Percentiles rank a stretch among this genome's conserved stretches.
phyloP scores from a whole-genome alignment of 2,113 vertebrate species.

The Forbesichthys agassizii region DNA sequence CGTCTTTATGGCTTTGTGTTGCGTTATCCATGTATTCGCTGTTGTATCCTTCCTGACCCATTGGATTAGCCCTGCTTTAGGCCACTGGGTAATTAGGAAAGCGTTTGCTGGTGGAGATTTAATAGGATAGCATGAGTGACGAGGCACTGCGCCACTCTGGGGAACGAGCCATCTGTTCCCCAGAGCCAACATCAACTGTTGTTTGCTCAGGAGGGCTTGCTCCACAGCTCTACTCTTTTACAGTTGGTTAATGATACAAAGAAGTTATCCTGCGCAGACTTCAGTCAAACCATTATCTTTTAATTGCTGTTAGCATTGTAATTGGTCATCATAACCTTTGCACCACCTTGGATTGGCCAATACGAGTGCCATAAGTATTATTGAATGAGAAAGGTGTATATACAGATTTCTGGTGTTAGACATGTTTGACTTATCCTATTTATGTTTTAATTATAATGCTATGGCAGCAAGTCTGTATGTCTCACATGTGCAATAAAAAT shows the following conservation, averaged over 20 bases:
- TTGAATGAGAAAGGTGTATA: too few species aligned
- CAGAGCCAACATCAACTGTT: constrained; percentile 51
- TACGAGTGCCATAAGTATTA: too few species aligned
- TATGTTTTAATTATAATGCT: too few species aligned
- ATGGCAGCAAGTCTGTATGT: too few species aligned
- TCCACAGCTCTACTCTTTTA: background rate
- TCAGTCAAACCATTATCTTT: too few species aligned
- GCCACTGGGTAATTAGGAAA: constrained; percentile 66
- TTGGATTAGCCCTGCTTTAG: constrained; percentile 64
- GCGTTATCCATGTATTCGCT: background rate
- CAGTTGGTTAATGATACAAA: background rate
- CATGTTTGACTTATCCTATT: too few species aligned
- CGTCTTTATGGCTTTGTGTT: background rate
- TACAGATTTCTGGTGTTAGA: too few species aligned
- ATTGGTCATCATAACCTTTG: too few species aligned
- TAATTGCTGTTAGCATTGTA: too few species aligned
- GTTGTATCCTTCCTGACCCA: constrained; percentile 26
- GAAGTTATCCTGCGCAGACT: too few species aligned
- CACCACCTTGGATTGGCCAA: too few species aligned
- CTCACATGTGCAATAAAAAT: too few species aligned
- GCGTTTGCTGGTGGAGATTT: constrained; percentile 71
- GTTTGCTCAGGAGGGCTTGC: constrained; percentile 20
- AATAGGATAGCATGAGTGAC: constrained; percentile 77
- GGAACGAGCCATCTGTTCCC: constrained; percentile 18
- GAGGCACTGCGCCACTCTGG: constrained; percentile 29